A percentile compares a stretch with the other conserved stretches of the same genome.
These are phyloP conservation scores for Nomada goodeniana DNA, from an alignment of 2,888 invertebrate species.

Conservation along the genomic window DNA sequence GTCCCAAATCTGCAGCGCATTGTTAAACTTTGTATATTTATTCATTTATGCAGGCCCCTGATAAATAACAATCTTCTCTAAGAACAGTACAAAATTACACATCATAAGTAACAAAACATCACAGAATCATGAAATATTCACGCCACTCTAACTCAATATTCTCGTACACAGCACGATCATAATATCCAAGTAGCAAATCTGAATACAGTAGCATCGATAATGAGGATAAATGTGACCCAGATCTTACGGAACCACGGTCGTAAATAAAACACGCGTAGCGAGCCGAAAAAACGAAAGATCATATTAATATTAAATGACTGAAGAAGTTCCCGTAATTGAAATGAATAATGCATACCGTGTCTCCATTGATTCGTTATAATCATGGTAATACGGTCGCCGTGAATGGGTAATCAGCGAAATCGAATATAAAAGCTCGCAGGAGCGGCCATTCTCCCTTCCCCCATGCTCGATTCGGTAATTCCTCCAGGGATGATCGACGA, in stretches of 20 bases:
- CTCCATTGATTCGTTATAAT: slow-evolving; percentile 40
- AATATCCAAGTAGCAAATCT: slow-evolving; percentile 14
- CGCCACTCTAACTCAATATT: neutral
- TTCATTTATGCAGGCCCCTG: neutral
- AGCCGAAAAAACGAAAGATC: neutral
- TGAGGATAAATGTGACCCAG: slow-evolving; percentile 35
- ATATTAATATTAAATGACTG: slow-evolving; percentile 47
- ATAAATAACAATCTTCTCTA: neutral
- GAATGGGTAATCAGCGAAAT: slow-evolving; percentile 32
- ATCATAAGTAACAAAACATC: neutral
- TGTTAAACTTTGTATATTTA: neutral
- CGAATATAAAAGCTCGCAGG: slow-evolving; percentile 23
- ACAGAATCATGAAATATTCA: slow-evolving; percentile 1
- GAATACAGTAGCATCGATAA: slow-evolving; percentile 1
- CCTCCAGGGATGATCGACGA: neutral
- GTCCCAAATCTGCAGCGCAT: neutral
- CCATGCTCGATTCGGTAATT: slow-evolving; percentile 3
- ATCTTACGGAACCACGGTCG: slow-evolving; percentile 1
- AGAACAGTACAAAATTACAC: neutral
- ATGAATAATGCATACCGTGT: slow-evolving; percentile 49
- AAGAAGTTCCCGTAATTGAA: slow-evolving; percentile 47
- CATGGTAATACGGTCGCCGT: slow-evolving; percentile 24
- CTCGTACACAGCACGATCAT: neutral
- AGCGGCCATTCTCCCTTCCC: neutral
- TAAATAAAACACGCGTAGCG: neutral